Evolutionary conservation across 2,888 invertebrate species (phyloP), one percentile per base, ranked within the genome.

Genomic region (Listrodromus nycthemerus): DNA sequence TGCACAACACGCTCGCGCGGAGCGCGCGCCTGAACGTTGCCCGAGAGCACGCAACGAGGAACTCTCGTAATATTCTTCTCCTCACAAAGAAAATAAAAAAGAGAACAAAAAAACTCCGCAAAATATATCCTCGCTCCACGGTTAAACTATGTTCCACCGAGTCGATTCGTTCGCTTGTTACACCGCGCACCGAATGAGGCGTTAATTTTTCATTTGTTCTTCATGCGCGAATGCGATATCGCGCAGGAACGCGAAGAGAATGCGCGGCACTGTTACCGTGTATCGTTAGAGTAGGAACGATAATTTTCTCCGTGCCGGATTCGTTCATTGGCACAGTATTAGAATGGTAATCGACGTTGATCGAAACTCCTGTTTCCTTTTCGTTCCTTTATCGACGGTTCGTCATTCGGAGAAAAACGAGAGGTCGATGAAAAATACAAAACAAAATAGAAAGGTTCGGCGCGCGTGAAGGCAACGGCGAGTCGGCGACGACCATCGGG

Each of bases 141-240:
- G 48, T 30, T 27, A 5, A 82, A 65, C 71, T 45, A 37, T 16
- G 10, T 61, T 55, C 19, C 83, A 41, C 73, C 79, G 33, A 71
- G 77, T 80, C 82, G 74, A 84, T 86, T 88, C 86, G 86, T 86
- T 83, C 73, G 80, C 77, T 79, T 86, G 75, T 77, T 85, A 8
- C 84, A 82, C 70, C 82, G 84, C 81, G 61, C 81, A 77, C 83
- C 77, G 78, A 77, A 67, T 80, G 13, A 41, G 41, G 37, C 41
- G 41, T 41, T 41, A 13, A 41, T 1, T 41, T 13, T 41, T 41
- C 10, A 13, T 41, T 41, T 3, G 0, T 41, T 41, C 13, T 13
- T 41, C 41, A 13, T 41, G 13, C 41, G 41, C 41, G 41, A 41
- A 13, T 3, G 41, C 41, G 41, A 58, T 21, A 61, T 63, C 21